phyloP scores from a whole-genome alignment of 2,797 vertebrate species.

The Notamacropus eugenii region DNA sequence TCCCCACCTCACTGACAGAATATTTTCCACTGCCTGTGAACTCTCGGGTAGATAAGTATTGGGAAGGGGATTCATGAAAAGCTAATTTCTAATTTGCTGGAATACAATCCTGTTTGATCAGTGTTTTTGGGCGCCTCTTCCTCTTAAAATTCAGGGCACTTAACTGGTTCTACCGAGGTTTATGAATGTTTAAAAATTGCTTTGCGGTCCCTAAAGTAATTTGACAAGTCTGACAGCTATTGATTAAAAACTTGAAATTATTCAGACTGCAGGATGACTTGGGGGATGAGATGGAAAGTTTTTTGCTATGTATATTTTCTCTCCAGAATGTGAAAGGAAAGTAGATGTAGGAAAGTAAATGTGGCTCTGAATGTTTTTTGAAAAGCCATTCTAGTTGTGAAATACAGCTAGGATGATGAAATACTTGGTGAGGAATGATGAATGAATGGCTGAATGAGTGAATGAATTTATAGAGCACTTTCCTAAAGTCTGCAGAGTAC shows the following conservation, averaged over 20 bases:
- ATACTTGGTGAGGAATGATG: constrained; percentile 63
- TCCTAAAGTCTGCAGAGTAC: neutral
- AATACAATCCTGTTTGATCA: constrained; percentile 81
- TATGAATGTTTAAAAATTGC: constrained; percentile 90
- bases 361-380: constrained; percentile 77
- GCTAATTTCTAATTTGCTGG: constrained; percentile 81
- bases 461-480: neutral
- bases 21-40: constrained; percentile 38
- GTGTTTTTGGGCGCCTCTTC: constrained; percentile 77
- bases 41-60: constrained; percentile 64
- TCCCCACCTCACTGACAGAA: neutral
- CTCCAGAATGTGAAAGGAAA: constrained; percentile 77
- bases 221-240: constrained; percentile 90
- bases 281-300: constrained; percentile 85
- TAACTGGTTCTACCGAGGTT: constrained; percentile 84
- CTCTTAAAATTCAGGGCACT: constrained; percentile 86
- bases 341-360: constrained; percentile 80
- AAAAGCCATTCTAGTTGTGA: constrained; percentile 79
- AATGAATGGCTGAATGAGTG: neutral
- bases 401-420: constrained; percentile 79
- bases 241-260: constrained; percentile 89
- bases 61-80: constrained; percentile 78
- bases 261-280: constrained; percentile 85
- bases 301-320: constrained; percentile 73
- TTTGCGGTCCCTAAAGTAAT: constrained; percentile 88